phyloP scores from a whole-genome alignment of 2,797 vertebrate species.

The Gouania willdenowi region DNA sequence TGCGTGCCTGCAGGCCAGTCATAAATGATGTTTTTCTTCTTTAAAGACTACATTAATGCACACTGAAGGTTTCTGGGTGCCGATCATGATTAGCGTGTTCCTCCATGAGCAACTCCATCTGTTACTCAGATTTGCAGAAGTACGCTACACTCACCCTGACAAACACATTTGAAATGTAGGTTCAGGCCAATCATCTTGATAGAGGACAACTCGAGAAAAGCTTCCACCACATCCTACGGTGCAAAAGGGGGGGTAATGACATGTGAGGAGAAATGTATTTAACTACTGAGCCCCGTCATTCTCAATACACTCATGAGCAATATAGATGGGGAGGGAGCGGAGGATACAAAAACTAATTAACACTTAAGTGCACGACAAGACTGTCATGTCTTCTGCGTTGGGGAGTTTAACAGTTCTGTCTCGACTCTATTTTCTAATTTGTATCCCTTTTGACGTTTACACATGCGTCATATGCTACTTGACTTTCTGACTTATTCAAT shows the following conservation, averaged over 20 bases:
- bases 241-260: conserved; percentile 51
- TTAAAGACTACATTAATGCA: conserved; percentile 25
- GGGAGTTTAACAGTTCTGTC: conserved; percentile 35
- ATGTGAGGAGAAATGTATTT: conserved; percentile 53
- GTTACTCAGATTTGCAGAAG: conserved; percentile 28
- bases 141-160: conserved; percentile 40
- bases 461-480: not conserved
- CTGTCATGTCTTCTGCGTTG: conserved; percentile 41
- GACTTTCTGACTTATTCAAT: not conserved
- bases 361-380: conserved; percentile 55
- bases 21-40: conserved; percentile 4
- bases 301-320: conserved; percentile 47
- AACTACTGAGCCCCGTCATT: conserved; percentile 56
- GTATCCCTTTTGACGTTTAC: not conserved
- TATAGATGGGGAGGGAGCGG: conserved; percentile 36
- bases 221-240: conserved; percentile 49
- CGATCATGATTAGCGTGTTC: conserved; percentile 34
- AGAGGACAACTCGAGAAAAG: conserved; percentile 63
- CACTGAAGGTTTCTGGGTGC: conserved; percentile 30
- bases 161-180: conserved; percentile 57
- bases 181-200: conserved; percentile 61
- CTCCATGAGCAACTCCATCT: conserved; percentile 39
- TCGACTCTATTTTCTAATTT: conserved; percentile 10
- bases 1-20: conserved; percentile 34
- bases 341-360: conserved; percentile 67